Base-by-base conservation (phyloP, 2,888 invertebrate genomes). In the Ypsolopha scabrella region DNA sequence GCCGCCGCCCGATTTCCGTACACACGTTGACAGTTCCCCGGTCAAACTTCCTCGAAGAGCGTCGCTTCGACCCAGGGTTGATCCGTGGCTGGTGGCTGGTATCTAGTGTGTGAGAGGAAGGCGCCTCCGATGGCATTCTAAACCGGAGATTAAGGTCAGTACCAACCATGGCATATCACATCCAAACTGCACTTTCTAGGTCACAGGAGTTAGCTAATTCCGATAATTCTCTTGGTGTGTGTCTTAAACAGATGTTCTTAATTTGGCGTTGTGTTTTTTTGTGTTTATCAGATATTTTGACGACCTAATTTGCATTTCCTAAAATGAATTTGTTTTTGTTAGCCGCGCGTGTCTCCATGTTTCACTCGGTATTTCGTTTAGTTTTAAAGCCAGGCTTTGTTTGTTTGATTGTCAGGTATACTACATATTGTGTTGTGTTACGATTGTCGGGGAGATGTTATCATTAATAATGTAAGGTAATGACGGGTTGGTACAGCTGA, bases 21-120 rank as follows among this genome's bases (percentile, higher is more conserved):
- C 85, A 78, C 78, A 78, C 88, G 87, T 86, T 88, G 89, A 89
- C 89, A 89, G 89, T 89, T 87, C 79, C 82, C 80, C 75, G 80
- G 80, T 77, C 79, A 76, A 78, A 81, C 79, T 83, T 87, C 87
- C 88, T 81, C 80, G 78, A 33, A 13, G 37, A 75, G 74, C 73
- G 78, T 76, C 70, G 72, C 67, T 70, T 74, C 67, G 71, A 71
- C 57, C 58, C 34, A 50, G 39, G 45, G 43, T 45, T 47, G 52
- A 37, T 36, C 35, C 51, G 44, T 36, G 44, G 11, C 14, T 44
- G 44, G 44, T 13, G 44, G 9, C 44, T 35, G 10, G 46, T n/a
- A 48, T 14, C 24, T 24, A 24, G 24, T 24, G 24, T 24, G 24
- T 24, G 24, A 24, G 24, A 24, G 24, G 24, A 24, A 53, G 56